phyloP scores from a whole-genome alignment of 2,797 vertebrate species.

The Gobionotothen gibberifrons region DNA sequence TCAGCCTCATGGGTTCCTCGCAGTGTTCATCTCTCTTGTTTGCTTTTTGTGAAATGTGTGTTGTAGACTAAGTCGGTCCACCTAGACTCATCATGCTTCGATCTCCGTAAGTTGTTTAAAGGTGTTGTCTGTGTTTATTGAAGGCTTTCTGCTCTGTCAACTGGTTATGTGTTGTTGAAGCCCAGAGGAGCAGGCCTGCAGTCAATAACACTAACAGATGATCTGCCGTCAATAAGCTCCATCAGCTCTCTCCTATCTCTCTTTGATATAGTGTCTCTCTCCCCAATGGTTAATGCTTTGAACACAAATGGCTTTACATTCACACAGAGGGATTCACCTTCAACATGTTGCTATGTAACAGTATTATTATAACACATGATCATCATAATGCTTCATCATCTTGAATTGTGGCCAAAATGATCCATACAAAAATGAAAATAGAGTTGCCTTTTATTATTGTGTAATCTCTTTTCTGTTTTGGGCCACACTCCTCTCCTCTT shows the following conservation, averaged over 20 bases:
- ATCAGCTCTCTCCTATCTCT: not conserved
- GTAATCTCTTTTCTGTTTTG: not conserved
- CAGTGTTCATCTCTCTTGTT: not conserved
- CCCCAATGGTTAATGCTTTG: too few relatives aligned
- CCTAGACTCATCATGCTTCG: not conserved
- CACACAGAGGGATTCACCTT: too few relatives aligned
- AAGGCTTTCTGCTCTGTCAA: conserved; percentile 3
- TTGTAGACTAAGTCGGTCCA: not conserved
- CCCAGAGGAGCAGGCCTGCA: conserved; percentile 5
- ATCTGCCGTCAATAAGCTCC: conserved; percentile 7
- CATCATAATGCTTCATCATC: too few relatives aligned
- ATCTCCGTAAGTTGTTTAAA: conserved; percentile 8
- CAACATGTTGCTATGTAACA: not conserved
- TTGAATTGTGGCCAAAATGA: not conserved
- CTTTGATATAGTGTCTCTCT: not conserved
- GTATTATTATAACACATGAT: not conserved
- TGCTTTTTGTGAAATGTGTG: not conserved
- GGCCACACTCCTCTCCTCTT: not conserved
- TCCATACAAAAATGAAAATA: not conserved
- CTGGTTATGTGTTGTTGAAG: not conserved
- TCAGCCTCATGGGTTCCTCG: not conserved
- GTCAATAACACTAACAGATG: not conserved
- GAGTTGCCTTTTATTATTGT: too few relatives aligned
- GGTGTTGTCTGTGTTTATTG: conserved; percentile 19
- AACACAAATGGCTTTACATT: too few relatives aligned